Base-by-base conservation (phyloP, 2,888 invertebrate genomes). In the Rhagonycha fulva region DNA sequence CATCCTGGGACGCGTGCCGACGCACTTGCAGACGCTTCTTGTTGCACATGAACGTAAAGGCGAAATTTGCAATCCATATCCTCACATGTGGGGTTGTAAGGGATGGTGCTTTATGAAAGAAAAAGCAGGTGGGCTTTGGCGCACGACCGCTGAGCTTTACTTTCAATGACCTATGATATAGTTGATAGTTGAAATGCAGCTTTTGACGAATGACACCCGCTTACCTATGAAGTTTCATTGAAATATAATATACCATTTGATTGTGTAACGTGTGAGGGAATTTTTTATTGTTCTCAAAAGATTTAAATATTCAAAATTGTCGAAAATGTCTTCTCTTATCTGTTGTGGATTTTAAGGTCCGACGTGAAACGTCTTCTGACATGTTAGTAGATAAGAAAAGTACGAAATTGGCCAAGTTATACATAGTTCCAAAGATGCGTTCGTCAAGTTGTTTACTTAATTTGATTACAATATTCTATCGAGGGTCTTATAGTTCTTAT, bases 1-100 rank as follows among this genome's bases (percentile, higher is more conserved):
- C 86, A 86, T 84, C 83, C 76, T 80, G 81, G 80, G 84, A 79
- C 86, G 86, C 85, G 86, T 86, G 86, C 86, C 85, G 82, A 78
- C 82, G 82, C 81, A 80, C 81, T 77, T 81, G 68, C 76, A 70
- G 69, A 70, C 72, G 47, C 62, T 62, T 78, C 78, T 75, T 80
- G 77, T 72, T 23, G 66, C 26, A 5, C 9, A n/a, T 9, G 14
- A 9, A 12, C 68, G 24, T 83, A 84, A 70, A 79, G 83, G 67
- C 74, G 71, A 80, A 62, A 78, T 78, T 83, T 69, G 75, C 78
- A 30, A 68, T 68, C 47, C 75, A 80, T 79, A 76, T 78, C 79
- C 82, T 77, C 78, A 79, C 77, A 80, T 78, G 78, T 82, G 82
- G 82, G 83, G 82, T 82, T 81, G 80, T 76, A 76, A 79, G 83